Base-by-base conservation (phyloP, 2,797 vertebrate species). In the Eutrigla gurnardus region DNA sequence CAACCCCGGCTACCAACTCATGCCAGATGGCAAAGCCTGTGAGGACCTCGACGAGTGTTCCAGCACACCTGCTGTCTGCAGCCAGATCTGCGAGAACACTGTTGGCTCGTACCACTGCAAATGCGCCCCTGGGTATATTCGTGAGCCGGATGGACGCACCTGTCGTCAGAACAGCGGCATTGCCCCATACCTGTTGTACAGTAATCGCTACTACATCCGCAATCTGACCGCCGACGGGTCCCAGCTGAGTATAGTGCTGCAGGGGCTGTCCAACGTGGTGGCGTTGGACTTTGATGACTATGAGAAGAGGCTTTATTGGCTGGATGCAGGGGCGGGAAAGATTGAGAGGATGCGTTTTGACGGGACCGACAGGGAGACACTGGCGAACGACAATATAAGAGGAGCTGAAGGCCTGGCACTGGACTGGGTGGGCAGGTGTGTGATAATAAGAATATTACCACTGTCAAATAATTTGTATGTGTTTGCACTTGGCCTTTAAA, bases 361-460 rank as follows among this genome's bases (percentile, higher is more conserved):
- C 0, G 92, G 93, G 11, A 92, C 78, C 1, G 85, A 83, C 49
- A 92, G 92, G 61, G 91, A 95, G 86, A 90, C 82, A 0, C 62
- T 95, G 73, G 75, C 59, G 2, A 57, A 84, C 10, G 33, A 77
- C 1, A 65, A 85, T n/a, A 6, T 94, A 5, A 13, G 12, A 13
- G 88, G 88, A 69, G 88, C 81, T 59, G 90, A 95, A 77, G 91
- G 93, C 4, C 74, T 95, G 73, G 93, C 93, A 0, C 40, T 95
- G 67, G 94, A 95, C 73, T 95, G 94, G 94, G 93, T 95, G 58
- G 93, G 93, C 81, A 93, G 93, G 94, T 95, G 71, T 60, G 91
- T 88, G 17, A 63, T 25, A 25, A 25, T 25, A 25, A 25, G 25
- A 25, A 25, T 25, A 25, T 25, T 25, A 25, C 25, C 25, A 25